phyloP scores from a whole-genome alignment of 2,888 invertebrate genomes.

The Anarsia innoxiella region DNA sequence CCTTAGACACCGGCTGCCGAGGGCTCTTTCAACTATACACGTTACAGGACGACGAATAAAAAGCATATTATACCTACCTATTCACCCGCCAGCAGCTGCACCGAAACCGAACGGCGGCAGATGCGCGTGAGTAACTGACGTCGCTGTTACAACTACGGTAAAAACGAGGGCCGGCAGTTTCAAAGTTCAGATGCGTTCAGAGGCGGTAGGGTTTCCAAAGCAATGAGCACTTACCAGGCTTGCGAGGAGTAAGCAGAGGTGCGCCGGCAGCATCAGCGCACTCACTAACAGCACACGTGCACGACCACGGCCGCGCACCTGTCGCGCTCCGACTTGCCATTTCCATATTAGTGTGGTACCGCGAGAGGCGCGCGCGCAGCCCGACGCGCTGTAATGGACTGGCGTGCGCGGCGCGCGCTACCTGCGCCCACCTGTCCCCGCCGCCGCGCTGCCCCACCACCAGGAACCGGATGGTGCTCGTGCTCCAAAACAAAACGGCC shows the following conservation, averaged over 20 bases:
- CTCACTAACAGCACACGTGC: conserved; percentile 73
- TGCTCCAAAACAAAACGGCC: conserved; percentile 73
- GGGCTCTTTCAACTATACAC: conserved; percentile 39
- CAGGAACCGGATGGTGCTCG: conserved; percentile 73
- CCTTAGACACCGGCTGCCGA: conserved; percentile 35
- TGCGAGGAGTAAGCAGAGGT: conserved; percentile 28
- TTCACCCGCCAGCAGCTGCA: conserved; percentile 63
- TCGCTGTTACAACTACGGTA: conserved; percentile 48
- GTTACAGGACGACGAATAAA: conserved; percentile 43
- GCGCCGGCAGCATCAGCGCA: conserved; percentile 56
- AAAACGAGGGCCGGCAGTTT: conserved; percentile 39
- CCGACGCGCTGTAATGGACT: conserved; percentile 61
- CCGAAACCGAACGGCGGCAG: conserved; percentile 60
- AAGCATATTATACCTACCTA: conserved; percentile 52
- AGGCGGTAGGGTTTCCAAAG: conserved; percentile 30
- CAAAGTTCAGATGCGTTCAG: conserved; percentile 31
- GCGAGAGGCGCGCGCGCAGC: conserved; percentile 64
- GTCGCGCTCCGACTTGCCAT: conserved; percentile 70
- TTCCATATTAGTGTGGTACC: conserved; percentile 58
- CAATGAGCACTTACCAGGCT: conserved; percentile 51
- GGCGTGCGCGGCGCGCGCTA: conserved; percentile 61
- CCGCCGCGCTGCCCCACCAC: conserved; percentile 63
- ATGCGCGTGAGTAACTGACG: conserved; percentile 58
- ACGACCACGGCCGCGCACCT: conserved; percentile 70
- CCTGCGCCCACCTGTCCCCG: conserved; percentile 71